Evolutionary conservation across 2,888 invertebrate genomes (phyloP).

Genomic region (Drosophila imparisetae): DNA sequence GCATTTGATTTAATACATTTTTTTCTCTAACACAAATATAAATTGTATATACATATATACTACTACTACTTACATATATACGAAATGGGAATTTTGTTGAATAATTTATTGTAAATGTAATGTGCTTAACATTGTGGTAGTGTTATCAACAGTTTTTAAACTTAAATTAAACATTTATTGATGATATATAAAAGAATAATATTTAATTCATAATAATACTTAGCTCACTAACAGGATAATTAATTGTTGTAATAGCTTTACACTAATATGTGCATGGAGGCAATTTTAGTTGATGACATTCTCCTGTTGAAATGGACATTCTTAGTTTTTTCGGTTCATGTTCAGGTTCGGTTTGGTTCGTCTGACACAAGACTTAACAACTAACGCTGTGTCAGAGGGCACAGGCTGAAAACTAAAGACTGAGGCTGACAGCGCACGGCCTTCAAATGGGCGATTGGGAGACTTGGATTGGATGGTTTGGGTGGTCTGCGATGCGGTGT

Average conservation of each 20-base stretch:
- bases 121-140: background rate
- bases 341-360: background rate
- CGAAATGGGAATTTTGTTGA: background rate
- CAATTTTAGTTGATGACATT: background rate
- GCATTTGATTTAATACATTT: background rate
- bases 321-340: background rate
- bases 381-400: constrained; percentile 24
- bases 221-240: background rate
- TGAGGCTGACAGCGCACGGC: constrained; percentile 6
- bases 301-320: constrained; percentile 7
- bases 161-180: background rate
- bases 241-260: background rate
- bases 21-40: background rate
- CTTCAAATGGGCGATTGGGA: background rate
- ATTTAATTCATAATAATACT: background rate
- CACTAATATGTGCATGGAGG: background rate
- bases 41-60: background rate
- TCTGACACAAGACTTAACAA: constrained; percentile 52
- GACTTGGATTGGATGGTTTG: background rate
- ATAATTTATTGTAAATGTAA: background rate
- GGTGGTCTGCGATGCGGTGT: constrained; percentile 3
- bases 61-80: background rate
- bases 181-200: background rate
- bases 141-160: background rate
- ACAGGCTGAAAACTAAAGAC: background rate